Evolutionary conservation across 2,797 vertebrate genomes (phyloP).

Genomic region (Loris lydekkerianus): DNA sequence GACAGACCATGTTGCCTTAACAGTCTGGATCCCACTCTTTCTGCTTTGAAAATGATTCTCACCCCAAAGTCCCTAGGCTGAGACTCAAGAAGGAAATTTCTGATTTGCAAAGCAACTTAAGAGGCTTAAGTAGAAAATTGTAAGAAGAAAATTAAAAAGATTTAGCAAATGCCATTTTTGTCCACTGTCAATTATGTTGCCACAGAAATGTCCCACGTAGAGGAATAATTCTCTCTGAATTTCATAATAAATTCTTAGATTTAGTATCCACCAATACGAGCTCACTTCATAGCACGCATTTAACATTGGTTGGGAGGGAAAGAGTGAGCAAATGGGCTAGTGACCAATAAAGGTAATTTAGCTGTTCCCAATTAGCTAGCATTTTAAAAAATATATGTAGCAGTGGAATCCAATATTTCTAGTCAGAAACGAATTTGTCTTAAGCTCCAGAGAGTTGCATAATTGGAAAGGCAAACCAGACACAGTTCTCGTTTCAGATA

Average conservation of each 20-base stretch:
- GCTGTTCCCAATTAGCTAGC: not conserved
- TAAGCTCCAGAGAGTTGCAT: conserved; percentile 34
- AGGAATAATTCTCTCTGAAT: not conserved
- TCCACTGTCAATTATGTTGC: not conserved
- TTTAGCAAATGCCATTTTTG: conserved; percentile 21
- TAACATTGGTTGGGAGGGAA: not conserved
- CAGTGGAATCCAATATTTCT: not conserved
- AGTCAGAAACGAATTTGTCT: conserved; percentile 42
- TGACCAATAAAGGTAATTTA: not conserved
- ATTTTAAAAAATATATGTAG: not conserved
- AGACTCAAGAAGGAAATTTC: conserved; percentile 39
- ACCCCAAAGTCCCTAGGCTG: conserved; percentile 69
- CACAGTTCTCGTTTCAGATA: not conserved
- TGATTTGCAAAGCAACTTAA: conserved; percentile 46
- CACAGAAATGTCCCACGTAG: not conserved
- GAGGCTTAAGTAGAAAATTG: conserved; percentile 60
- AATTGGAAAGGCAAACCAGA: conserved; percentile 38
- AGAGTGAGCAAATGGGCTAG: not conserved
- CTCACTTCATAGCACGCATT: not conserved
- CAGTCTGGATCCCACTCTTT: conserved; percentile 89
- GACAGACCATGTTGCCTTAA: conserved; percentile 90
- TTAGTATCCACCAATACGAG: not conserved
- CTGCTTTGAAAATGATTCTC: conserved; percentile 69
- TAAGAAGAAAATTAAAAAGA: conserved; percentile 62
- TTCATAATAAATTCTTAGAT: not conserved